These are phyloP conservation scores for Sinocyclocheilus maitianheensis DNA, from an alignment of 2,113 vertebrate genomes.

Conservation along the genomic window DNA sequence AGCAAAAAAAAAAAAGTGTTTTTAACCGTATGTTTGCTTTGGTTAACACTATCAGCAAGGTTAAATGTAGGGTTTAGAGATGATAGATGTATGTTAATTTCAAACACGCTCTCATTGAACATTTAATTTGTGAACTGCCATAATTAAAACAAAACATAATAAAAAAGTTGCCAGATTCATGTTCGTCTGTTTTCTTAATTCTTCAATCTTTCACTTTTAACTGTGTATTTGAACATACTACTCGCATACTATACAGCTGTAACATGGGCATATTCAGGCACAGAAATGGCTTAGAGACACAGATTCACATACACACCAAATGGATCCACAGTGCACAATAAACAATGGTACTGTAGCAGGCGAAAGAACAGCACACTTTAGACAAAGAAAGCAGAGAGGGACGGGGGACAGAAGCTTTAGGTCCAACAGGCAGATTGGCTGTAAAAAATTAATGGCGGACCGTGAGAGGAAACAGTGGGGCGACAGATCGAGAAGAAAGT, in stretches of 20 bases:
- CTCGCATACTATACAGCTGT: not conserved
- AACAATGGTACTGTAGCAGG: constrained; percentile 53
- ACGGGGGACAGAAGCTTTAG: constrained; percentile 61
- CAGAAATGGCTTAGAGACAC: not conserved
- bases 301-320: constrained; percentile 12
- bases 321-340: constrained; percentile 41
- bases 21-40: not conserved
- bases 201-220: not conserved
- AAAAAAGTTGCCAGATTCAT: not conserved
- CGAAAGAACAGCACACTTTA: constrained; percentile 47
- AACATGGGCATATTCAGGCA: not conserved
- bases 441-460: constrained; percentile 80
- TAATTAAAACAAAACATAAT: not conserved
- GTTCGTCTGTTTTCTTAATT: not conserved
- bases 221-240: not conserved
- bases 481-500: constrained; percentile 33
- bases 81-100: too few relatives aligned
- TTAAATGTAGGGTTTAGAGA: not conserved
- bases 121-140: not conserved
- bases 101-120: not conserved
- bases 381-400: constrained; percentile 55
- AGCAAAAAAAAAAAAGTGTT: not conserved
- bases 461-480: constrained; percentile 57
- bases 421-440: constrained; percentile 75
- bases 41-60: not conserved